Base-by-base conservation (phyloP, 2,888 invertebrate genomes). In the Oscheius myriophilus region DNA sequence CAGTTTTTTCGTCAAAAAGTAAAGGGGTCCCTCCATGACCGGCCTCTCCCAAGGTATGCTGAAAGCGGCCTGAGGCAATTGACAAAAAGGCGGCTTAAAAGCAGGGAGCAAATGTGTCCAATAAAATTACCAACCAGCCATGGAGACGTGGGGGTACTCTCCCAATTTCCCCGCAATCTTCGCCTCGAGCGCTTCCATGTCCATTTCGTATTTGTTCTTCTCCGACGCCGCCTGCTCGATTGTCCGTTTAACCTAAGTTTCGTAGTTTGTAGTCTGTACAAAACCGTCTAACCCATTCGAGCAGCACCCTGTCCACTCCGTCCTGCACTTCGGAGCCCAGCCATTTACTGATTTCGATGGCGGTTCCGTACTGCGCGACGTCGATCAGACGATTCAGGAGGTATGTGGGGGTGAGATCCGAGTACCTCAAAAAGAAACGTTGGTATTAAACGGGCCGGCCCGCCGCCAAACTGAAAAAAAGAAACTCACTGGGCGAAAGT, bases 131-230 rank as follows among this genome's bases (percentile, higher is more conserved):
- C 11, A 43, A 77, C 77, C 77, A 12, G 78, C 75, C 41, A 79
- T 77, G 0, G 78, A 77, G 9, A 80, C 77, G 67, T 80, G 78
- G 14, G 80, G 78, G 51, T 70, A 80, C 33, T 73, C 68, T 0
- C 68, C 53, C 42, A 80, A 26, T 61, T 79, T 77, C 7, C 61
- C 43, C 3, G 77, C 72, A 18, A 80, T 75, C 52, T 72, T 73
- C 49, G 69, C 69, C 41, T 80, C 78, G 46, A 80, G 43, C 2
- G 66, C 69, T 21, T 70, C 72, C 64, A 77, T 51, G 25, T 74
- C 73, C n/a, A 58, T 53, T 26, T 75, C 73, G 52, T 69, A 70
- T 18, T 52, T 49, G n/a, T 62, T 62, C 43, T 70, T 63, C 51
- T 61, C 59, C 16, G 54, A 66, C 1, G 69, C 73, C 18, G 73